Base-by-base conservation (phyloP, 2,888 invertebrate species). In the Atrina japonica region DNA sequence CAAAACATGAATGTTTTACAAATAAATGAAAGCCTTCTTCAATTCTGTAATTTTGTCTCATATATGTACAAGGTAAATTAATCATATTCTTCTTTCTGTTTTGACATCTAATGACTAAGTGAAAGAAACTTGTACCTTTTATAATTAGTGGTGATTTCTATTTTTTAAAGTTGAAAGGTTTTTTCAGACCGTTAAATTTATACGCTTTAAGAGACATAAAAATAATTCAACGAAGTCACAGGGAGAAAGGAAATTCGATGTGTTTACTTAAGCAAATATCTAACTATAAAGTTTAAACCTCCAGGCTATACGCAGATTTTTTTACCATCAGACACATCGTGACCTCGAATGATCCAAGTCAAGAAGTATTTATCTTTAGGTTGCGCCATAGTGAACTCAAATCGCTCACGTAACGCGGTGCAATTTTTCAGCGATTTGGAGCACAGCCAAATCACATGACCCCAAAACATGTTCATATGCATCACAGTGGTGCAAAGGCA, bases 341-440 rank as follows among this genome's bases (percentile, higher is more conserved):
- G 63, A 63, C 63, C 63, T 63, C 30, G 41, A 41, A 49, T 63
- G 52, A 47, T 49, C 63, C 63, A 9, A 23, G 40, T 30, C 23
- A 55, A 55, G 35, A 49, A 63, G 30, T 49, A 58, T 59, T 67
- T 67, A 52, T 59, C 59, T 67, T 58, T 67, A 50, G 52, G 43
- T 52, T 35, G 65, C 52, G 53, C 53, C 53, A 67, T 52, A 59
- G 59, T 67, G 67, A 67, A 58, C 59, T 59, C 59, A 59, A 25
- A 41, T 43, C 18, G 27, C 60, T 59, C 67, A 67, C 67, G 67
- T 67, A 67, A 67, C 59, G 43, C 43, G 43, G 49, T 49, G 49
- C 50, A 66, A 23, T 66, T 66, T 50, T 49, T 30, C 40, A 50
- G 41, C 59, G 43, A 43, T 67, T 52, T 67, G 67, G 67, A 60